Conservation (phyloP, 2,888 invertebrate species). For the Mylabris sibirica region DNA sequence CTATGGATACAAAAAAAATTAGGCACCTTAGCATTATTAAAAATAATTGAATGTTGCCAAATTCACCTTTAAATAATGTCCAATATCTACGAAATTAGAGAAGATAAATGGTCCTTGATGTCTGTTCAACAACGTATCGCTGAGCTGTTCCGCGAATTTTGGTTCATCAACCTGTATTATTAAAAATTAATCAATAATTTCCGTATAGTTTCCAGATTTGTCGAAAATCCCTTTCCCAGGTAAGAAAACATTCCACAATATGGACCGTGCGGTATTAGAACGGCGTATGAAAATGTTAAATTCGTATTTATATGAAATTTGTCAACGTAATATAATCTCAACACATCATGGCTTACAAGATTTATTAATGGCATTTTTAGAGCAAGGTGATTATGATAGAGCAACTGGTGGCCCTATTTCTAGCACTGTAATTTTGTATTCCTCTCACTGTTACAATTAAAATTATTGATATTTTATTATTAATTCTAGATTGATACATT, state of each 20-base stretch:
- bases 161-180: no score
- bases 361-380: conserved; percentile 70
- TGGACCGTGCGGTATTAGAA: conserved; percentile 84
- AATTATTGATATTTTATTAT: background rate
- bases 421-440: conserved; percentile 62
- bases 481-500: conserved; percentile 59
- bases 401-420: conserved; percentile 69
- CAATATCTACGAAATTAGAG: no score
- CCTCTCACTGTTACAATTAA: background rate
- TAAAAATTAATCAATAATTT: conserved; percentile 18
- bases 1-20: no score
- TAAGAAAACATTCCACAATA: conserved; percentile 94
- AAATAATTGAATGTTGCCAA: no score
- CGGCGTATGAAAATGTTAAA: conserved; percentile 83
- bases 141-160: no score
- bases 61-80: no score
- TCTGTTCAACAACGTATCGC: no score
- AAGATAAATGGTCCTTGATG: no score
- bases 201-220: conserved; percentile 77
- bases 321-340: conserved; percentile 67
- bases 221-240: conserved; percentile 84
- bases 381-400: conserved; percentile 75
- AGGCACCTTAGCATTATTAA: no score
- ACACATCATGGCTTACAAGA: conserved; percentile 70
- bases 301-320: conserved; percentile 77